phyloP scores from a whole-genome alignment of 2,888 invertebrate species.

The Neuroscelio doddi region DNA sequence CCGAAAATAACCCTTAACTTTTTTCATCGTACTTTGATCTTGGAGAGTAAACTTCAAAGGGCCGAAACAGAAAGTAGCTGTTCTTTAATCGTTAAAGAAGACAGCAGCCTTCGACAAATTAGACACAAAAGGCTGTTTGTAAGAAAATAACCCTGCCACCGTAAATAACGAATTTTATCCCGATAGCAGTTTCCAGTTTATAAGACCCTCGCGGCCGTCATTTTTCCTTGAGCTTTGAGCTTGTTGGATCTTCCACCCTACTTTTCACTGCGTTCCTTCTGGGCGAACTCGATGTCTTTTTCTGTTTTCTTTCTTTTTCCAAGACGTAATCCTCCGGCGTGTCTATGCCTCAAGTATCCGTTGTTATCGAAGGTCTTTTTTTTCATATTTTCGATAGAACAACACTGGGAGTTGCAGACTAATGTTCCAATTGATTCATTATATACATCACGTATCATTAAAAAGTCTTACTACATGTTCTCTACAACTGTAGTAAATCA shows the following conservation, averaged over 20 bases:
- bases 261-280: constrained; percentile 10
- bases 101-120: constrained; percentile 29
- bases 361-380: constrained; percentile 16
- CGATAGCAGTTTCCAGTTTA: constrained; percentile 51
- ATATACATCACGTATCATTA: constrained; percentile 11
- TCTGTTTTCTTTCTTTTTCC: neutral
- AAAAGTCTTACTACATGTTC: no score
- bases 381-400: neutral
- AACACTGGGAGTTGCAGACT: neutral
- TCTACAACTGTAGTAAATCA: no score
- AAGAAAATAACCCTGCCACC: constrained; percentile 38
- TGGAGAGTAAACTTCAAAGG: constrained; percentile 25
- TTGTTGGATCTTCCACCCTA: constrained; percentile 11
- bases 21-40: constrained; percentile 8
- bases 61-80: constrained; percentile 7
- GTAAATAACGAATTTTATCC: constrained; percentile 52
- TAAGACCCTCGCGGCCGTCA: constrained; percentile 33
- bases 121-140: constrained; percentile 20
- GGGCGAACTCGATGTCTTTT: neutral
- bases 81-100: constrained; percentile 21
- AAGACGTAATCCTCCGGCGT: neutral
- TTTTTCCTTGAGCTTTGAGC: constrained; percentile 21
- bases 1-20: constrained; percentile 22
- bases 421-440: constrained; percentile 1
- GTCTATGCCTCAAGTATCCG: constrained; percentile 13